phyloP scores from a whole-genome alignment of 2,888 invertebrate genomes.

The Trachelus stipa region DNA sequence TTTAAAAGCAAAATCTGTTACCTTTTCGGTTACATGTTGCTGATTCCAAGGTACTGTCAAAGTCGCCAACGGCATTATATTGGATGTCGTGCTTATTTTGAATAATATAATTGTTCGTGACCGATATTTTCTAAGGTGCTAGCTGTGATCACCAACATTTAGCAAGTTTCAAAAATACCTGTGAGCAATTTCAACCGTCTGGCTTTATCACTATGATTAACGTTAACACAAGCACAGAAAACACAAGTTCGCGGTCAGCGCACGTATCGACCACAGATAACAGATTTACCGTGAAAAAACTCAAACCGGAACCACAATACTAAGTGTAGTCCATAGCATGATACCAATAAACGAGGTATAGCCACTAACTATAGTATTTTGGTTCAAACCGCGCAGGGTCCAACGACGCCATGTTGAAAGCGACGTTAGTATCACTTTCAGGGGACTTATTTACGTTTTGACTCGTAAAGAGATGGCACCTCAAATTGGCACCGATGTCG shows the following conservation, averaged over 20 bases:
- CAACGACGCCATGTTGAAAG: no score
- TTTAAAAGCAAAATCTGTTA: constrained; percentile 21
- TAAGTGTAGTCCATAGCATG: not conserved
- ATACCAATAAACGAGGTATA: no score
- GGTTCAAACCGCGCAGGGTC: no score
- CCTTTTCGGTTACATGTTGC: constrained; percentile 56
- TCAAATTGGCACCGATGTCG: no score
- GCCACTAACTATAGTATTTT: no score
- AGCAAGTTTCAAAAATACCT: constrained; percentile 12
- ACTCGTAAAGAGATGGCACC: no score
- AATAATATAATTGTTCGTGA: constrained; percentile 28
- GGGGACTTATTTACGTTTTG: no score
- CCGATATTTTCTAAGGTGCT: constrained; percentile 20
- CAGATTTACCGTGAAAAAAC: constrained; percentile 10
- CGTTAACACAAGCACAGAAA: not conserved
- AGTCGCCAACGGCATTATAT: constrained; percentile 63
- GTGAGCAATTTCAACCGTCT: not conserved
- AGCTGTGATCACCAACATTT: constrained; percentile 29
- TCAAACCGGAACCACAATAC: constrained; percentile 2
- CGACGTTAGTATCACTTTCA: no score
- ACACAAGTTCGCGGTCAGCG: constrained; percentile 28
- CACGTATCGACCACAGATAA: constrained; percentile 34
- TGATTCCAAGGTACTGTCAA: constrained; percentile 62
- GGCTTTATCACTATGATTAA: constrained; percentile 4
- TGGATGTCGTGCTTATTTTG: constrained; percentile 34